Percentiles rank a stretch among this genome's conserved stretches.
These are phyloP conservation scores for Caenorhabditis elegans DNA, from an alignment of 1,140 invertebrate species.

Conservation along the genomic window DNA sequence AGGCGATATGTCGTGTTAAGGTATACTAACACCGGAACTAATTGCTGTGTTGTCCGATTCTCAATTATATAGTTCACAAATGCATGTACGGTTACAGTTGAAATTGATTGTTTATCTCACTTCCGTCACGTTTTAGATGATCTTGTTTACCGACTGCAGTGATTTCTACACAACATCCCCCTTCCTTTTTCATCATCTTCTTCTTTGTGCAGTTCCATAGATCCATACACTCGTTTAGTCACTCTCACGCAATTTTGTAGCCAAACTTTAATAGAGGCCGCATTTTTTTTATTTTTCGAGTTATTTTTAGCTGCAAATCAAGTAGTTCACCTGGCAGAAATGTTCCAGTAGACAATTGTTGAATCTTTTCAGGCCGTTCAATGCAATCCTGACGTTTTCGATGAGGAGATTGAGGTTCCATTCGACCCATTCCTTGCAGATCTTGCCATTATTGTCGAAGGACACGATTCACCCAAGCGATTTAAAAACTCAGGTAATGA, in stretches of 20 bases:
- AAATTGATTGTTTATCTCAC: not conserved
- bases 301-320: not conserved
- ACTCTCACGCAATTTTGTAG: no score
- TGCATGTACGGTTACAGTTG: not conserved
- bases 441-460: slow-evolving; percentile 31
- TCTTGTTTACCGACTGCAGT: not conserved
- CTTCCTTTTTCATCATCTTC: not conserved
- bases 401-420: not conserved
- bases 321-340: not conserved
- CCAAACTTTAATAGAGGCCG: no score
- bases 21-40: slow-evolving; percentile 7
- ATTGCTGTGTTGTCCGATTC: slow-evolving; percentile 4
- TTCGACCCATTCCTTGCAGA: slow-evolving; percentile 36
- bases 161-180: not conserved
- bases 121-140: not conserved
- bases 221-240: not conserved
- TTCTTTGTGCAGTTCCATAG: not conserved
- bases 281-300: not conserved
- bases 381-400: slow-evolving; percentile 9
- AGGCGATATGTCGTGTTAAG: slow-evolving; percentile 32
- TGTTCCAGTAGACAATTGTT: no score
- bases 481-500: not conserved
- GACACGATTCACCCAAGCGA: not conserved
- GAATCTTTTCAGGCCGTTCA: not conserved
- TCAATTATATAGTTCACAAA: not conserved